A percentile compares a stretch with the other conserved stretches of the same genome.
phyloP scores from a whole-genome alignment of 2,113 vertebrate species.

The cattle (Bos taurus) region DNA sequence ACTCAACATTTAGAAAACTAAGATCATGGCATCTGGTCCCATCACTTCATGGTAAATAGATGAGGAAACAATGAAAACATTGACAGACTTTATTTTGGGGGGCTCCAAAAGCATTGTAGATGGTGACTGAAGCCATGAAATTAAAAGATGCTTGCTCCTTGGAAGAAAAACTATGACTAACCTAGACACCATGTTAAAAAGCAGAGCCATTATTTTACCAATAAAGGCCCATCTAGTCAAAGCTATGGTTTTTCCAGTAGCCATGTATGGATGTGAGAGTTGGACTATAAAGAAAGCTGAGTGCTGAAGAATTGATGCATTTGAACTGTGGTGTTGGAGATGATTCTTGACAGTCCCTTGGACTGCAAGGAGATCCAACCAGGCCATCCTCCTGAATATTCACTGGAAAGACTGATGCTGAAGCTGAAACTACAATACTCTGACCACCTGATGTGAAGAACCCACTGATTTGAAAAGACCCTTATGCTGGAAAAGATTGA shows the following conservation, averaged over 20 bases:
- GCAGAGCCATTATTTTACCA: not conserved
- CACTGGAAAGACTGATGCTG: not conserved
- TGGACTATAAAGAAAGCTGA: not conserved
- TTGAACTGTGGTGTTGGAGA: not conserved
- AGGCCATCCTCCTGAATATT: not conserved
- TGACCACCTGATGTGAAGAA: not conserved
- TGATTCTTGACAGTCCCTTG: not conserved
- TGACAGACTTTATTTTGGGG: not conserved
- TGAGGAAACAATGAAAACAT: not conserved
- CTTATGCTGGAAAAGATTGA: not conserved
- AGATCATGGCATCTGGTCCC: not conserved
- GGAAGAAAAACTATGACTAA: not conserved
- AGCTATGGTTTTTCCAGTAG: not conserved
- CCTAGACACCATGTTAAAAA: not conserved
- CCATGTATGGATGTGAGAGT: not conserved
- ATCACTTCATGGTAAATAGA: not conserved
- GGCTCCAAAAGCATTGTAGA: not conserved
- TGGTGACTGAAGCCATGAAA: not conserved
- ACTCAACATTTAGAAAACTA: not conserved
- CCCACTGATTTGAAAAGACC: not conserved
- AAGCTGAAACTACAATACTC: not conserved
- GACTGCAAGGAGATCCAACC: not conserved
- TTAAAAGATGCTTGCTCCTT: not conserved
- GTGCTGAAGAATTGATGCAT: not conserved
- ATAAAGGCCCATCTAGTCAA: not conserved